Conservation (phyloP, 1,140 invertebrate genomes). For the Calephelis virginiensis region DNA sequence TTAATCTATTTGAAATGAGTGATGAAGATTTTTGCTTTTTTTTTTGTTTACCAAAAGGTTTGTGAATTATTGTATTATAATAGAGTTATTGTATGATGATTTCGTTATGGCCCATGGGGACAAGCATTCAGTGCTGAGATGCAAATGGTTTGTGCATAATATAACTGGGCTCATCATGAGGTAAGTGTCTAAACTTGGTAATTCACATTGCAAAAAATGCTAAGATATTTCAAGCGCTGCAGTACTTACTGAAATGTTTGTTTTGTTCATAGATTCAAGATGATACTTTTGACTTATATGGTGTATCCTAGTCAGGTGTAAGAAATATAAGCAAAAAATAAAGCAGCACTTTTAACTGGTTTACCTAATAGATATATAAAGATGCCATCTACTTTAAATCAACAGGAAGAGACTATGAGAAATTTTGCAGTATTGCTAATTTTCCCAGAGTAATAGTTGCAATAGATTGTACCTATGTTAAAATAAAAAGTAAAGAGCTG, state of each 20-base stretch:
- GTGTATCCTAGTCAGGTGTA: slow-evolving; percentile 28
- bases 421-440: slow-evolving; percentile 35
- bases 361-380: slow-evolving; percentile 31
- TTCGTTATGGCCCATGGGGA: neutral
- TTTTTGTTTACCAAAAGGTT: slow-evolving; percentile 20
- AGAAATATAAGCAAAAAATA: slow-evolving; percentile 25
- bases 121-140: neutral
- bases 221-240: neutral
- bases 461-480: too few species aligned
- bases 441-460: too few species aligned
- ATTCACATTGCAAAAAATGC: neutral
- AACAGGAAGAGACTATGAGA: slow-evolving; percentile 29
- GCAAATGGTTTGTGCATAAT: slow-evolving; percentile 3
- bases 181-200: neutral
- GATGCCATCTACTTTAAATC: slow-evolving; percentile 35
- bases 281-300: slow-evolving; percentile 22
- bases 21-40: slow-evolving; percentile 15
- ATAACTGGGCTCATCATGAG: slow-evolving; percentile 22
- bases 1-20: slow-evolving; percentile 21
- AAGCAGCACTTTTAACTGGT: slow-evolving; percentile 23
- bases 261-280: slow-evolving; percentile 10
- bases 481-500: too few species aligned
- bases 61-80: too few species aligned
- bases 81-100: neutral
- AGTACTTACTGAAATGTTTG: neutral